phyloP scores from a whole-genome alignment of 1,140 invertebrate species.

The Lepidurus arcticus region DNA sequence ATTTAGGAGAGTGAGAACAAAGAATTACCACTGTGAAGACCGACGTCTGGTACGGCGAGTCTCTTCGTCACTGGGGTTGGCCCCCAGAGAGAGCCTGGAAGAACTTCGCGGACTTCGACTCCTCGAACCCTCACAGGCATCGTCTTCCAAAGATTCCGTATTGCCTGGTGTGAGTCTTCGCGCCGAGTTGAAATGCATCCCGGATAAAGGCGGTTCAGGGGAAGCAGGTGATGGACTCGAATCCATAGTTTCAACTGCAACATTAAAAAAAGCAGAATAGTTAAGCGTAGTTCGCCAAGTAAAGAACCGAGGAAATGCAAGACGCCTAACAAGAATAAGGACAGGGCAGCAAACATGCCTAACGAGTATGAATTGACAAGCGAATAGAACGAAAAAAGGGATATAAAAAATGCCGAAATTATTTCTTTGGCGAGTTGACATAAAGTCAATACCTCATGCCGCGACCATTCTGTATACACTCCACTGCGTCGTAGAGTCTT shows the following conservation, averaged over 20 bases:
- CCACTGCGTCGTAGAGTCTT: no score
- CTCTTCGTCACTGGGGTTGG: neutral
- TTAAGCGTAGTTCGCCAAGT: no score
- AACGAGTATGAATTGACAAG: neutral
- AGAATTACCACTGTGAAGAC: neutral
- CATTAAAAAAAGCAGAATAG: neutral
- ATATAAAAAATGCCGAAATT: neutral
- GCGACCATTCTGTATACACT: neutral
- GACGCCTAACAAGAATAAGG: neutral
- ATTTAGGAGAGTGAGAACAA: neutral
- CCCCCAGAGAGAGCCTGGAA: constrained; percentile 1
- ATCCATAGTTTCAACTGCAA: neutral
- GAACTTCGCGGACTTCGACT: constrained; percentile 5
- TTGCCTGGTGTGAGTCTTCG: neutral
- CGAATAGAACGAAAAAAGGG: neutral
- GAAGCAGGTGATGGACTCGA: neutral
- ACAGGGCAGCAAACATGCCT: neutral
- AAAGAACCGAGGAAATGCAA: neutral
- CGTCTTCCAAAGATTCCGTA: constrained; percentile 10
- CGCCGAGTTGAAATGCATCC: neutral
- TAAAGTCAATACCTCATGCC: neutral
- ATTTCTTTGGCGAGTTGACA: neutral
- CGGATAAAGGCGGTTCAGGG: constrained; percentile 5
- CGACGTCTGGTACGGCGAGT: neutral
- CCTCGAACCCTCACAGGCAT: neutral